Evolutionary conservation across 64 coral and sea anemone species (phyloP), one percentile per base, ranked within the genome.

Genomic region (Dendrophyllia cribrosa): DNA sequence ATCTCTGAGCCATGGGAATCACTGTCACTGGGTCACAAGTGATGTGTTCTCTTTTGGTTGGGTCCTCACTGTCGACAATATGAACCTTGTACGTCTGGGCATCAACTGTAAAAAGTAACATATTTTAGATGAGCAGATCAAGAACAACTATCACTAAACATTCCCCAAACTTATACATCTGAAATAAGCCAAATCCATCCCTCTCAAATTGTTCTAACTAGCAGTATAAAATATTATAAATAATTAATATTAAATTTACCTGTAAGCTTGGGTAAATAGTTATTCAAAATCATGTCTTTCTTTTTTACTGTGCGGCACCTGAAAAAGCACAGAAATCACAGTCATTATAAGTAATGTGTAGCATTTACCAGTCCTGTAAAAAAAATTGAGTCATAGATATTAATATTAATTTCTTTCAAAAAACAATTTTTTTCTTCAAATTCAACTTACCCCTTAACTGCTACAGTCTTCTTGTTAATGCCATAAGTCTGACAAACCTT

Each of bases 21-120:
- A 72, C 63, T 25, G 75, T 67, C 46, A 88, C 93, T 62, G 93
- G 88, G 5, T 86, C 70, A 58, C 93, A 95, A 23, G 88, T 89
- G 59, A 95, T 91, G 20, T 85, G 93, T 20, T 91, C 81, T 24
- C 78, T 95, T 22, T 73, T 91, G 26, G 48, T 26, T 4, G 93
- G 74, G 69, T 95, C 62, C 11, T 87, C 50, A 8, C 66, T 34
- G 24, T 95, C 88, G 3, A 91, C 51, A 22, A 95, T 67, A 45
- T 95, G 88, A 11, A 95, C 93, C 16, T 95, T 95, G 88, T 95
- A 95, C 19, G 78, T 91, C 81, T 91, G 93, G 6, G 93, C 81
- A 78, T 95, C 93, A 79, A 95, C 93, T 95, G 73, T 15, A 59
- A 22, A 86, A 24, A 46, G 43, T 19, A 55, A 83, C 25, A 77